Base-by-base conservation (phyloP, 2,113 vertebrate species). In the Calyptommatus sinebrachiatus region DNA sequence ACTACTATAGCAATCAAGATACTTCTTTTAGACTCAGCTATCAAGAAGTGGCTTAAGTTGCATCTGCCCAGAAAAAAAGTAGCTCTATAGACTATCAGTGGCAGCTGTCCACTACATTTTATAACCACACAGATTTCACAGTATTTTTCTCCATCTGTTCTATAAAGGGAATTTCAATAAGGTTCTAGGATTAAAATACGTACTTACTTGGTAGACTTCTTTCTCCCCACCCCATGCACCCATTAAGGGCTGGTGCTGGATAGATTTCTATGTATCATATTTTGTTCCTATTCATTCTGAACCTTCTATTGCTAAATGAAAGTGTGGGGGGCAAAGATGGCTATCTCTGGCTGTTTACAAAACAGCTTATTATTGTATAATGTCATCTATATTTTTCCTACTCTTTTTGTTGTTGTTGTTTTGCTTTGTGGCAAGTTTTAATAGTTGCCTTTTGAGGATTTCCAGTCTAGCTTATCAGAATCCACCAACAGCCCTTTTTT, bases 361-460 rank as follows among this genome's bases (percentile, higher is more conserved):
- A 89, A 89, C 57, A 82, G 86, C 85, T 91, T 87, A 70, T 91
- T 87, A 70, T 87, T 83, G 80, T 91, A 84, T 88, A 86, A 86
- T 91, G 89, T 89, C 84, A 87, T 94, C 92, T 86, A 86, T 90
- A 88, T 93, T 81, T 85, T 83, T 92, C 85, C 82, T 92, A 94
- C 94, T 95, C 35, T 41, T 41, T 41, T 41, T 41, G 35, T 41
- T 41, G 35, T 41, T 41, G 35, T 41, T 41, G 35, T 95, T 94
- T 92, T 93, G 93, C 94, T 95, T 92, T 85, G 94, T 93, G 92
- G 83, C 93, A 95, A 95, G 94, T 95, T 95, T 95, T 92, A 92
- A 91, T 93, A 95, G 93, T 95, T 94, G 90, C 90, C 94, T 92
- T 95, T 94, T 91, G 94, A 95, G 94, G 95, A 94, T 95, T 94